These are phyloP conservation scores for Pelmatolapia mariae DNA, from an alignment of 2,113 vertebrate genomes.

Conservation along the genomic window DNA sequence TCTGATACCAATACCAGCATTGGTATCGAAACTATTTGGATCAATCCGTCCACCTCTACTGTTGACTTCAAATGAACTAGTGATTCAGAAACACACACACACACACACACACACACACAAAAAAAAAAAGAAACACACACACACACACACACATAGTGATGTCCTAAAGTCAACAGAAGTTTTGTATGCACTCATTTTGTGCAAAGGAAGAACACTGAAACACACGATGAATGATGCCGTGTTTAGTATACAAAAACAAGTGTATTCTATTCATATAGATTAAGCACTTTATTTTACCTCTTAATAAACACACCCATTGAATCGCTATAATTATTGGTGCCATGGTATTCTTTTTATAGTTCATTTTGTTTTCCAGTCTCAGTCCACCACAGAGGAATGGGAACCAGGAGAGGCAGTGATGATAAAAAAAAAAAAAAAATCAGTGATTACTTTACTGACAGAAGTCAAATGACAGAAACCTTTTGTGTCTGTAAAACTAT, in stretches of 20 bases:
- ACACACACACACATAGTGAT: not conserved
- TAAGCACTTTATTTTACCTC: not conserved
- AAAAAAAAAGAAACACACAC: no score
- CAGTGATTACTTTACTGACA: not conserved
- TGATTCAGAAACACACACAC: not conserved
- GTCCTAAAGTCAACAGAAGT: not conserved
- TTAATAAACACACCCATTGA: not conserved
- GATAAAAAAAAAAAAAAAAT: not conserved
- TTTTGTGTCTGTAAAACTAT: not conserved
- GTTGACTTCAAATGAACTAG: not conserved
- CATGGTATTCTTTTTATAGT: not conserved
- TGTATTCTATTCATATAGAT: not conserved
- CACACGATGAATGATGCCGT: not conserved
- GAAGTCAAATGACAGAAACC: not conserved
- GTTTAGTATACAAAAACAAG: not conserved
- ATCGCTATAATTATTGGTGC: rapidly evolving
- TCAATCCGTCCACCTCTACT: not conserved
- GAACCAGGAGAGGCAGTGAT: not conserved
- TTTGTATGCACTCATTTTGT: not conserved
- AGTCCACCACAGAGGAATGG: not conserved
- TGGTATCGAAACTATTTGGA: not conserved
- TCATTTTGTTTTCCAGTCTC: not conserved
- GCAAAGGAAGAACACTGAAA: not conserved
- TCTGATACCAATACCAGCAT: not conserved
- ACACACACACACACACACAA: not conserved